These are phyloP conservation scores for Meteorus sp. DNA, from an alignment of 1,140 invertebrate species.

Conservation along the genomic window DNA sequence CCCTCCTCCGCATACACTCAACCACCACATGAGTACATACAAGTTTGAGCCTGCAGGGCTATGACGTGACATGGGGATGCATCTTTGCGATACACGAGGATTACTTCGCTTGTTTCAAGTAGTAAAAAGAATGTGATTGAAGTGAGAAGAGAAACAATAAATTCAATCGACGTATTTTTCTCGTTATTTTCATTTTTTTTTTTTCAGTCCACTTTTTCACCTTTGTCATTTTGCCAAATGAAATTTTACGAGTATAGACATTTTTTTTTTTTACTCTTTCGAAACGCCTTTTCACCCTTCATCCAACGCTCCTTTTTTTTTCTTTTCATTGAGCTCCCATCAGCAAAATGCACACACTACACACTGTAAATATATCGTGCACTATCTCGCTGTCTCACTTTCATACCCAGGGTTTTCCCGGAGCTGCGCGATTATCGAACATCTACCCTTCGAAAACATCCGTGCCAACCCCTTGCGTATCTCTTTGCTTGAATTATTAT, in stretches of 20 bases:
- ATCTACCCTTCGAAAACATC: neutral
- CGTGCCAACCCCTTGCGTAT: neutral
- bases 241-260: conserved; percentile 1
- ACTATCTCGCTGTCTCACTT: conserved; percentile 2
- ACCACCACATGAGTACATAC: too few species aligned
- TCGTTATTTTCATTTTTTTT: neutral
- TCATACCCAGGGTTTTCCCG: conserved; percentile 2
- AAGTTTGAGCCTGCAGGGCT: too few species aligned
- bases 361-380: too few species aligned
- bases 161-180: too few species aligned
- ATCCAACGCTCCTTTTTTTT: neutral
- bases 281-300: too few species aligned
- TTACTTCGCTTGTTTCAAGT: neutral
- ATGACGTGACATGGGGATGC: conserved; percentile 12
- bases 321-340: neutral
- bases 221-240: neutral
- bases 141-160: neutral
- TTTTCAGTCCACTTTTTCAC: too few species aligned
- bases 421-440: conserved; percentile 22
- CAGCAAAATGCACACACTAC: neutral
- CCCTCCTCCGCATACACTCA: too few species aligned
- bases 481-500: neutral
- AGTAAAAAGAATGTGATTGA: neutral
- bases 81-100: conserved; percentile 16
- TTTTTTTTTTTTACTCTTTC: neutral